Conservation (phyloP, 23 tunicate species). For the Styela plicata region DNA sequence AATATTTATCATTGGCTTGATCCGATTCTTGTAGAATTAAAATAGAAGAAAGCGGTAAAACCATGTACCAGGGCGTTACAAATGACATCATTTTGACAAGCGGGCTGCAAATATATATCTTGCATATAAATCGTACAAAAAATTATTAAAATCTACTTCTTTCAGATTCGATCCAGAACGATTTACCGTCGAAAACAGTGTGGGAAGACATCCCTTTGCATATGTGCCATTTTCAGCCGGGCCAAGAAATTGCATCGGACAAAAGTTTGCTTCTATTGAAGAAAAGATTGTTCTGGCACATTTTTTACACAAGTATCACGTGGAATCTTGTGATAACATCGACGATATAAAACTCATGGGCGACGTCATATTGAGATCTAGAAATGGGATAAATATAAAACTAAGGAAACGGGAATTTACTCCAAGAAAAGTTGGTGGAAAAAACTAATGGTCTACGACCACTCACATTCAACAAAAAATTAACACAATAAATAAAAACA, state of each 20-base stretch:
- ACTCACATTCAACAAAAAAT: no score
- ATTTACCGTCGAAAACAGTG: constrained; percentile 28
- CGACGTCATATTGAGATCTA: constrained; percentile 27
- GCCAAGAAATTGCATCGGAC: constrained; percentile 70
- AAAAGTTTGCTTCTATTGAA: constrained; percentile 53
- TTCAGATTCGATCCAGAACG: constrained; percentile 49
- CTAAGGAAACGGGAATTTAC: constrained; percentile 4
- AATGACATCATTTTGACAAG: no score
- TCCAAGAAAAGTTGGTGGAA: no score
- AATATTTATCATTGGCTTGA: no score
- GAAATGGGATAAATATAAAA: not conserved
- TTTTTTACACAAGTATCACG: constrained; percentile 24
- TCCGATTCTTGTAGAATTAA: no score
- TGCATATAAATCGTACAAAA: no score
- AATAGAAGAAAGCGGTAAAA: no score
- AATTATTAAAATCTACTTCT: no score
- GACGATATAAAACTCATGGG: constrained; percentile 28
- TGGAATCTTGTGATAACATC: constrained; percentile 14
- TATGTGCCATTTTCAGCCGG: constrained; percentile 66
- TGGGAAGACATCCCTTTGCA: constrained; percentile 39
- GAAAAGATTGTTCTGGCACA: constrained; percentile 47
- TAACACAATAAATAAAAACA: no score
- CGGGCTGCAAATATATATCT: no score
- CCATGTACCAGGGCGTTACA: no score
- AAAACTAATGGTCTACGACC: no score